Evolutionary conservation across 2,888 invertebrate species (phyloP), one percentile per base, ranked within the genome.

Genomic region (Nebria salina): DNA sequence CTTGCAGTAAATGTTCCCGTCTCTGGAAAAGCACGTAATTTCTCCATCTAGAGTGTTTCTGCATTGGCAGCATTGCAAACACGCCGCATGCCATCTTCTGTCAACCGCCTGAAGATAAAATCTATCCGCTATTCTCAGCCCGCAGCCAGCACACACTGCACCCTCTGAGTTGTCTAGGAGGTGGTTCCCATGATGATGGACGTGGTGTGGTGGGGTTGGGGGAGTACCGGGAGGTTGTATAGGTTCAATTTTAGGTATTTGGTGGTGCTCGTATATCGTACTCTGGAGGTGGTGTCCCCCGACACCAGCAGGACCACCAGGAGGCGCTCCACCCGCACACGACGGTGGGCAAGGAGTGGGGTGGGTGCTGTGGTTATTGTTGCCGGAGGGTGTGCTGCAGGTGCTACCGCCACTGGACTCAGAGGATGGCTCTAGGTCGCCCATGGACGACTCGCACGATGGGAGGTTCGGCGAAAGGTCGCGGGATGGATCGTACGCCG

Each of bases 1-100:
- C 91, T 97, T 97, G 93, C 98, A 98, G 90, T 96, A 98, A 86
- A 98, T 97, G 88, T 95, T 95, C 86, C 96, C 97, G 88, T 97
- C 97, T 85, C 96, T 92, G 84, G 96, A 95, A 89, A 97, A 98
- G 90, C 98, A 98, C 85, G 97, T 95, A 87, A 95, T 93, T 88
- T 98, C 97, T 1, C 96, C 94, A 89, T 98, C 98, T 85, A 98
- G 91, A 4, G 95, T 94, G 90, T 95, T 93, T 86, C 95, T 93
- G 90, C 98, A 98, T 88, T 97, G 95, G 87, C 94, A 95, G 90
- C 98, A 98, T 87, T 96, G 94, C 64, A 98, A 91, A 88, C 98
- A 98, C 82, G 95, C 93, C 73, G 95, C 95, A 89, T 98, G 98
- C 98, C 98, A 98, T 89, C 96, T 93, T 86, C 96, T 93, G 89